phyloP scores from a whole-genome alignment of 1,140 invertebrate species.

The Achatina immaculata region DNA sequence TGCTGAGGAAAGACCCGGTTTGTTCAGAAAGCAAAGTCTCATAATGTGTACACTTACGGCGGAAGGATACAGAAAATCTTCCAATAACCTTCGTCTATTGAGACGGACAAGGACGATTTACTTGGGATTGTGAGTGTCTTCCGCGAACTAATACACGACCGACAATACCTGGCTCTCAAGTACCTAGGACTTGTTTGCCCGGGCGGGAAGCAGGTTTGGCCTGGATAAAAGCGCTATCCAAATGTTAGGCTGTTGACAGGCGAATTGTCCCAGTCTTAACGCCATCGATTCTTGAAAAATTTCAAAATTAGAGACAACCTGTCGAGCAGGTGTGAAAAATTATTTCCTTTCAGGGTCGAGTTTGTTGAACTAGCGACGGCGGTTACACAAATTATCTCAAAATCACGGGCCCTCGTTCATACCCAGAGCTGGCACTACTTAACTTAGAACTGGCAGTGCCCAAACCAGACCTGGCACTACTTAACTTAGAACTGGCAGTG shows the following conservation, averaged over 20 bases:
- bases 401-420: no score
- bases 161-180: background rate
- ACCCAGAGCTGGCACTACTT: no score
- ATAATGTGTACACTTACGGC: background rate
- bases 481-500: no score
- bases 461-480: no score
- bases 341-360: background rate
- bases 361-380: no score
- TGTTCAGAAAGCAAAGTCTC: background rate
- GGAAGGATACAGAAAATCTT: background rate
- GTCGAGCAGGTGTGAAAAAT: slow-evolving; percentile 1
- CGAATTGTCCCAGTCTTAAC: background rate
- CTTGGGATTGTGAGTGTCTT: background rate
- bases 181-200: background rate
- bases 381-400: no score
- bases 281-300: background rate
- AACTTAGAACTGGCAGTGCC: no score
- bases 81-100: slow-evolving; percentile 1
- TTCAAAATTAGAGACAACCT: no score
- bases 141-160: background rate
- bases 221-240: background rate
- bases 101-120: background rate
- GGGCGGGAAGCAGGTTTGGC: background rate
- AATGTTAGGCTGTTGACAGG: background rate
- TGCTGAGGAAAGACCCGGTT: background rate